Evolutionary conservation across 2,113 vertebrate genomes (phyloP).

Genomic region (Labeo catla): DNA sequence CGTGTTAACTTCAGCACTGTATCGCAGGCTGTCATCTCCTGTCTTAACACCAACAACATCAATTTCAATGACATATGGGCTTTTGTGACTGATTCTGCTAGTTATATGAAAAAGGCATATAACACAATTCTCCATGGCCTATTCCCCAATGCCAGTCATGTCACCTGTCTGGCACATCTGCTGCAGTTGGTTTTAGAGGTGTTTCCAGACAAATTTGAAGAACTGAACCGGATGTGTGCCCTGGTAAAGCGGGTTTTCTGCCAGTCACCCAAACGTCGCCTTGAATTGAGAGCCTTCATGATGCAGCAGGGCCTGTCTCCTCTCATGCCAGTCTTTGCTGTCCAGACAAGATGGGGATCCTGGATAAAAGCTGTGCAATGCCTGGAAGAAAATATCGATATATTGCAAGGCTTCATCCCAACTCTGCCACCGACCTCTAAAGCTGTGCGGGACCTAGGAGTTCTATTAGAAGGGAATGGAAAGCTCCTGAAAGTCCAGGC

Average conservation of each 20-base stretch:
- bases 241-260: background rate
- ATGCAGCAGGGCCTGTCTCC: too few relatives aligned
- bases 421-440: background rate
- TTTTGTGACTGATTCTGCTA: too few relatives aligned
- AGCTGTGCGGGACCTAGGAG: background rate
- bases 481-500: too few relatives aligned
- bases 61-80: too few relatives aligned
- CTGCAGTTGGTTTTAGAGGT: background rate
- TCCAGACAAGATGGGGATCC: background rate
- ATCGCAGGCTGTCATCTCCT: too few relatives aligned
- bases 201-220: constrained; percentile 13
- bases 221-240: constrained; percentile 5
- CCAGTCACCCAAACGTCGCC: background rate
- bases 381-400: background rate
- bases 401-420: background rate
- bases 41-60: too few relatives aligned
- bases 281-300: background rate
- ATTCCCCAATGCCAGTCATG: too few relatives aligned
- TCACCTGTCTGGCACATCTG: background rate
- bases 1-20: too few relatives aligned
- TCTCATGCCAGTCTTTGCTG: too few relatives aligned
- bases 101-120: too few relatives aligned
- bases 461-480: too few relatives aligned
- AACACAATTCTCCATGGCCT: too few relatives aligned
- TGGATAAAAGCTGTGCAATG: background rate